phyloP scores from a whole-genome alignment of 1,140 invertebrate genomes.

The Eupristina koningsbergeri region DNA sequence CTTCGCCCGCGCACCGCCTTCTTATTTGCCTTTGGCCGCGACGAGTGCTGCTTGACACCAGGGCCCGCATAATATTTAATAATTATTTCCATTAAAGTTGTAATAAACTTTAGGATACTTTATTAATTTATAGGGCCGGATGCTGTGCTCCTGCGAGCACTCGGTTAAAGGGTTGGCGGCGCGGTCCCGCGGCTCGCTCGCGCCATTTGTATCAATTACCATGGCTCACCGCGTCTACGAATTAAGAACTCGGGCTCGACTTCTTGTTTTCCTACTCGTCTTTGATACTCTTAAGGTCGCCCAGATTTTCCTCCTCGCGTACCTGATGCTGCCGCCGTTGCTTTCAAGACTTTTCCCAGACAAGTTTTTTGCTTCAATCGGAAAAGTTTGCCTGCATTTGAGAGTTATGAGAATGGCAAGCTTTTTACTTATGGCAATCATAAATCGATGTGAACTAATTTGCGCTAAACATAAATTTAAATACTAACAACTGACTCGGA shows the following conservation, averaged over 20 bases:
- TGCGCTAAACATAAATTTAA: neutral
- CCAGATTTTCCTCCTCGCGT: neutral
- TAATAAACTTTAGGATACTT: conserved; percentile 74
- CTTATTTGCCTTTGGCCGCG: conserved; percentile 66
- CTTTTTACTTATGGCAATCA: conserved; percentile 57
- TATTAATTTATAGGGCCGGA: conserved; percentile 72
- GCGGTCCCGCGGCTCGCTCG: conserved; percentile 58
- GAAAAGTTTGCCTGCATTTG: conserved; percentile 10
- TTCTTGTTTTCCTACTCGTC: conserved; percentile 39
- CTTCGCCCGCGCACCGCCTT: conserved; percentile 45
- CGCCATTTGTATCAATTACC: conserved; percentile 1
- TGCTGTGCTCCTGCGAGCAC: neutral
- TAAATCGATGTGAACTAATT: neutral
- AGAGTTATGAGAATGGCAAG: conserved; percentile 41
- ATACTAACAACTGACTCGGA: neutral
- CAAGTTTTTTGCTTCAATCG: neutral
- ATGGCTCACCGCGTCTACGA: conserved; percentile 56
- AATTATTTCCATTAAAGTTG: conserved; percentile 75
- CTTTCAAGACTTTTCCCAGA: too few species aligned
- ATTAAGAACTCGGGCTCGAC: conserved; percentile 61
- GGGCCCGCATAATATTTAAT: conserved; percentile 73
- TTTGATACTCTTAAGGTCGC: conserved; percentile 13
- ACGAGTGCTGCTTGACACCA: conserved; percentile 66
- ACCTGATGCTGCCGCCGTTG: neutral
- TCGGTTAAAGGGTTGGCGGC: conserved; percentile 68